Percentiles rank a stretch among this genome's conserved stretches.
Evolutionary conservation across 2,113 vertebrate species (phyloP).

Genomic region (Anhinga rufa): DNA sequence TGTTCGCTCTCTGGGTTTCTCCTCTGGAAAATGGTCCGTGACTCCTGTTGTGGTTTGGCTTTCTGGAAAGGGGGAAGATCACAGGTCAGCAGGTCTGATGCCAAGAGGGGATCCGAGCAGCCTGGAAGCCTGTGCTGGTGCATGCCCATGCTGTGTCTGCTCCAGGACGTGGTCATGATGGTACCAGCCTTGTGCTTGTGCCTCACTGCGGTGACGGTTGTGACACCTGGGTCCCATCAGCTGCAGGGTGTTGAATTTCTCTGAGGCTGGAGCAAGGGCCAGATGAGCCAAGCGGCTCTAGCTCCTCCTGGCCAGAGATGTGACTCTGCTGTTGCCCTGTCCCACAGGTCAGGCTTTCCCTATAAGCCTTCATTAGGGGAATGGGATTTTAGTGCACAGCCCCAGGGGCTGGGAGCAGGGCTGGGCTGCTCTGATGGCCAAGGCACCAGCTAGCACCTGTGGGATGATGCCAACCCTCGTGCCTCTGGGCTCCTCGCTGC

Average conservation of each 20-base stretch:
- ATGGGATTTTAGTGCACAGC: not conserved
- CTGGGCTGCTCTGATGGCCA: not conserved
- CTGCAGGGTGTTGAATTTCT: not conserved
- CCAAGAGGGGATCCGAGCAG: not conserved
- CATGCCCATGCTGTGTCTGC: fast-evolving
- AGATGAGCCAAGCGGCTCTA: not conserved
- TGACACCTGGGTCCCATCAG: not conserved
- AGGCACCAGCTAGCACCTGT: fast-evolving
- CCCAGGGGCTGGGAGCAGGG: not conserved
- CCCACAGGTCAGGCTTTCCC: not conserved
- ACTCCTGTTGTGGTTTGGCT: not conserved
- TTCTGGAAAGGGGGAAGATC: not conserved
- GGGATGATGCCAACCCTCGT: not conserved
- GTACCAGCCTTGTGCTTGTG: not conserved
- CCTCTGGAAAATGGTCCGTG: not conserved
- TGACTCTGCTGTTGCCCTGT: not conserved
- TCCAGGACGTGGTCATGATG: fast-evolving
- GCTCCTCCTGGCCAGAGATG: not conserved
- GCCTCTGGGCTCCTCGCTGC: not conserved
- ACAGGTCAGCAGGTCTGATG: not conserved
- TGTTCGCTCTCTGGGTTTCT: not conserved
- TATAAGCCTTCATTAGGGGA: not conserved
- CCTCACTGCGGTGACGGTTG: not conserved
- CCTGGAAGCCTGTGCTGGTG: not conserved
- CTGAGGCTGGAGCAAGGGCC: not conserved